These are phyloP conservation scores for Intellagama lesueurii DNA, from an alignment of 2,797 vertebrate genomes.

Conservation along the genomic window DNA sequence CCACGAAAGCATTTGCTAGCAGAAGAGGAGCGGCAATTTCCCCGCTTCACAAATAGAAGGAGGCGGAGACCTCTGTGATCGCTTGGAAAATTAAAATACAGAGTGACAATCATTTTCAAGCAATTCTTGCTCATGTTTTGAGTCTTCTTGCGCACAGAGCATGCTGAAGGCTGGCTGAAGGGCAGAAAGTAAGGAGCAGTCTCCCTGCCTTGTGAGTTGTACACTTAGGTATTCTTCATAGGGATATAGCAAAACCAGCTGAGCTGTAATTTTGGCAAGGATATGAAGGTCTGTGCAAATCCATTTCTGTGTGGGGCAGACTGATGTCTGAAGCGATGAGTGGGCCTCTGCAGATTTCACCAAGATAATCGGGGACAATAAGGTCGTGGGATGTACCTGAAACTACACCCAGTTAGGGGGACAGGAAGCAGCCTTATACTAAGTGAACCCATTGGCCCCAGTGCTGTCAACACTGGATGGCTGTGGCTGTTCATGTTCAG, in stretches of 20 bases:
- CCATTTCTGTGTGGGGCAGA: not conserved
- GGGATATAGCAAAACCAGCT: not conserved
- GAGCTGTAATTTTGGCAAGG: not conserved
- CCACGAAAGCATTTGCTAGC: not conserved
- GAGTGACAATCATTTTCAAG: not conserved
- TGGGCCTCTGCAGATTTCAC: not conserved
- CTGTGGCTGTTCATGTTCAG: too few relatives aligned
- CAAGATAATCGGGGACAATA: not conserved
- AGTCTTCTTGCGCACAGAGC: fast-evolving
- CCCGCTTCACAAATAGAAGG: not conserved
- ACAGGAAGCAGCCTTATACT: not conserved
- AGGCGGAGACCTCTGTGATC: not conserved
- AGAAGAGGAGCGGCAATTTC: not conserved
- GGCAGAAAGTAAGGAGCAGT: not conserved
- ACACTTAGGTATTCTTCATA: not conserved
- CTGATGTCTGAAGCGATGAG: not conserved
- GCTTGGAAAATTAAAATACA: not conserved
- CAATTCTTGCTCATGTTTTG: not conserved
- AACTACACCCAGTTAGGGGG: not conserved
- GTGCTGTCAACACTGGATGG: too few relatives aligned
- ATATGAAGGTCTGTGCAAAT: not conserved
- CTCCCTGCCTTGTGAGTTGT: too few relatives aligned
- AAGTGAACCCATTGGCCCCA: too few relatives aligned
- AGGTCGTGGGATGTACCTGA: not conserved
- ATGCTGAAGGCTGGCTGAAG: not conserved